Percentiles rank a stretch among this genome's conserved stretches.
Conservation (phyloP, 1,140 invertebrate species). For the Tetramorium simillimum region DNA sequence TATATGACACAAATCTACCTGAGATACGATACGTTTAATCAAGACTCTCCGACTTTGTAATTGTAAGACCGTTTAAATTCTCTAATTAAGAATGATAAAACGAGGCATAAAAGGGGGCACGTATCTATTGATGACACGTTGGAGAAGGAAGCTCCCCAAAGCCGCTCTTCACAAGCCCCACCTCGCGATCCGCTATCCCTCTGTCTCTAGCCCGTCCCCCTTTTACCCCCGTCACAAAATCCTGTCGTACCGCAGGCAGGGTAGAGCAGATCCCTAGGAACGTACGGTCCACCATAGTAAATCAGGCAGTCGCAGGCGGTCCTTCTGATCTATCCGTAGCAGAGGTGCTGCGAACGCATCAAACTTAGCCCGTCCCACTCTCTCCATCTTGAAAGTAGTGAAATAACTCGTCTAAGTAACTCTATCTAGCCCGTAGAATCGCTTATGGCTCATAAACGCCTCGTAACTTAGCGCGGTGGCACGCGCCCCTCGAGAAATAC, state of each 20-base stretch:
- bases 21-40: neutral
- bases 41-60: slow-evolving; percentile 1
- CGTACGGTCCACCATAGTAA: slow-evolving; percentile 82
- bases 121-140: slow-evolving; percentile 36
- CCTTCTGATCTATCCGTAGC: slow-evolving; percentile 83
- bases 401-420: slow-evolving; percentile 82
- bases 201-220: slow-evolving; percentile 77
- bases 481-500: slow-evolving; percentile 81
- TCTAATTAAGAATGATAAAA: slow-evolving; percentile 50
- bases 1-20: neutral
- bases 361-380: slow-evolving; percentile 69
- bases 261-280: slow-evolving; percentile 69
- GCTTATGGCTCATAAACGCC: slow-evolving; percentile 84
- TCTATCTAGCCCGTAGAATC: slow-evolving; percentile 81
- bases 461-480: slow-evolving; percentile 83
- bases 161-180: slow-evolving; percentile 78
- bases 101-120: neutral
- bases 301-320: slow-evolving; percentile 85
- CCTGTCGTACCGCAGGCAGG: slow-evolving; percentile 74
- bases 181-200: slow-evolving; percentile 76
- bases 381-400: slow-evolving; percentile 76
- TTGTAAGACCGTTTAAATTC: neutral
- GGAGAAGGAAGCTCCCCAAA: slow-evolving; percentile 39
- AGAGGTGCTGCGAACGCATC: slow-evolving; percentile 69
- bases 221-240: slow-evolving; percentile 77